Evolutionary conservation across 2,113 vertebrate genomes (phyloP), one percentile per base, ranked within the genome.

Genomic region (Bos indicus): DNA sequence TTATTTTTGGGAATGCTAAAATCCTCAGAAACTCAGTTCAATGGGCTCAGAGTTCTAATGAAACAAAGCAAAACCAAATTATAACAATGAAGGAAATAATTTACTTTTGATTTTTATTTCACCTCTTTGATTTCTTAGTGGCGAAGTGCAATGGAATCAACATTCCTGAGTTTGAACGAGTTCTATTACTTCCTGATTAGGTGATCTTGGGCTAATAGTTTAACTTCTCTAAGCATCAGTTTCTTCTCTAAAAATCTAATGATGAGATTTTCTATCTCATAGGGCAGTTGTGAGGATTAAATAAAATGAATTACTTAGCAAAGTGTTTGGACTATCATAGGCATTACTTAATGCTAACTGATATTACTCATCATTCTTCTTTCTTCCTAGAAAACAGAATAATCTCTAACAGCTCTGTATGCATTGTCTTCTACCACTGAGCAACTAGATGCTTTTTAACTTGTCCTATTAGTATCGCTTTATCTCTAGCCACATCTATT

Each of bases 401-500:
- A 77, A 86, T 95, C 17, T 80, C n/a, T 52, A 56, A 28, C 3
- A 85, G 30, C 15, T 97, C 51, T 7, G 15, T 52, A 88, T 51
- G 13, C 23, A 26, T 46, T 95, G 15, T 80, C 51, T 90, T 94
- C 87, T 83, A 83, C 59, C 28, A 36, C 43, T 51, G 33, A 51
- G 30, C 81, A 86, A 26, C 77, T 67, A 78, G 67, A 95, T 81
- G 51, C 52, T 87, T 88, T 95, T 88, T 26, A 97, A 91, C 14
- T 81, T 54, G 59, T 16, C 62, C 48, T 89, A 59, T 92, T 93
- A 57, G 14, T 96, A 93, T 95, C 74, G 96, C 81, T 17, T 97
- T 96, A 96, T 96, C 86, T 97, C 87, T 96, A 95, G 21, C 40
- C 91, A 94, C 83, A 97, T 90, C 90, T 82, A n/a, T 91, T 96